Conservation (phyloP, 2,888 invertebrate species). For the Melinaea marsaeus region DNA sequence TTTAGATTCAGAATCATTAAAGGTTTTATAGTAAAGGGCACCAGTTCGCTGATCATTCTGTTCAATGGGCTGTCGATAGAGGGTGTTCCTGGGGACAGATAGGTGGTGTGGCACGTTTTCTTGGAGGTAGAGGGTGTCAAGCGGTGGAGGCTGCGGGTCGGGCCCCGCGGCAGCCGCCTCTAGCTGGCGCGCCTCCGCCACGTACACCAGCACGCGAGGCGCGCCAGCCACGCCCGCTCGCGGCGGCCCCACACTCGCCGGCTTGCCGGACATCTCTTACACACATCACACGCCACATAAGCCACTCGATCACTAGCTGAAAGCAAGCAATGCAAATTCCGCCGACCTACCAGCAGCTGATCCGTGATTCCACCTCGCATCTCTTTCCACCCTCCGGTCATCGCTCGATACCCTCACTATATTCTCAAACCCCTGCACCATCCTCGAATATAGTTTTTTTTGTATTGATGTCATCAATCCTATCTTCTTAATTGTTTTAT, state of each 20-base stretch:
- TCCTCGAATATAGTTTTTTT: slow-evolving; percentile 57
- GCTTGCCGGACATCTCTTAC: slow-evolving; percentile 87
- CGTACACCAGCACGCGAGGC: slow-evolving; percentile 76
- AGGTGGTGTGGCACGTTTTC: slow-evolving; percentile 54
- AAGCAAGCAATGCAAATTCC: slow-evolving; percentile 37
- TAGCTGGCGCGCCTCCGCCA: slow-evolving; percentile 75
- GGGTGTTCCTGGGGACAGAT: slow-evolving; percentile 45
- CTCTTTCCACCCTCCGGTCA: slow-evolving; percentile 61
- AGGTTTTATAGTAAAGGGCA: slow-evolving; percentile 56
- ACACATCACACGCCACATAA: slow-evolving; percentile 82
- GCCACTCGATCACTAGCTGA: slow-evolving; percentile 68
- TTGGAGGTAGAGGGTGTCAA: slow-evolving; percentile 51
- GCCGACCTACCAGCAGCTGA: slow-evolving; percentile 29
- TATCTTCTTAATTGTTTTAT: slow-evolving; percentile 59
- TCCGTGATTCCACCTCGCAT: slow-evolving; percentile 57
- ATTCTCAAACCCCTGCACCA: slow-evolving; percentile 56
- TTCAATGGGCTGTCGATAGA: slow-evolving; percentile 49
- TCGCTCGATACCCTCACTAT: slow-evolving; percentile 59
- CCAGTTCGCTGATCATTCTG: slow-evolving; percentile 48
- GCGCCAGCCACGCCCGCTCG: slow-evolving; percentile 72
- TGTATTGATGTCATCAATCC: slow-evolving; percentile 56
- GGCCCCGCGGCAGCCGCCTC: slow-evolving; percentile 68
- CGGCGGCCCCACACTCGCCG: slow-evolving; percentile 82
- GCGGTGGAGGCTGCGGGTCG: slow-evolving; percentile 49
- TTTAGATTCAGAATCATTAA: slow-evolving; percentile 54